Conservation (phyloP, 2,888 invertebrate species). For the Lycia hirtaria region DNA sequence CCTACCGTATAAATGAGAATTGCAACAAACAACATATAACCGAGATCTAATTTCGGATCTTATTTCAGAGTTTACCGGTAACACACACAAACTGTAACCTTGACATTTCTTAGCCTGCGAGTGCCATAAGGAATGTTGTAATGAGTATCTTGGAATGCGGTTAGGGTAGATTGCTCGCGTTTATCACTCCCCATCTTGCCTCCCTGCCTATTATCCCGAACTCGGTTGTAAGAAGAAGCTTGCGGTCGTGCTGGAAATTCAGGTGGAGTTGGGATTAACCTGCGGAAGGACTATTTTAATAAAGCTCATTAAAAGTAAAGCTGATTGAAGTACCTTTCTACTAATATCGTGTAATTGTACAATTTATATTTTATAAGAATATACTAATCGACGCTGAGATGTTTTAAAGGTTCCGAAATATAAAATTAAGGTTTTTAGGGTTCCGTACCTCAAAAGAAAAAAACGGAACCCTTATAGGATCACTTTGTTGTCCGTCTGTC, state of each 20-base stretch:
- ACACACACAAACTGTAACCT: conserved; percentile 3
- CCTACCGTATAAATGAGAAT: too few relatives aligned
- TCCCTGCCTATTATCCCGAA: conserved; percentile 3
- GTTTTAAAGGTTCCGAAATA: too few relatives aligned
- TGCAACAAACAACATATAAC: background rate
- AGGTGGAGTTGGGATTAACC: conserved; percentile 17
- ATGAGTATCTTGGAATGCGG: conserved; percentile 46
- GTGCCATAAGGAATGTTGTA: conserved; percentile 44
- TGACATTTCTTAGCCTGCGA: conserved; percentile 28
- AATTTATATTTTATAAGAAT: too few relatives aligned
- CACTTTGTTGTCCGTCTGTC: too few relatives aligned
- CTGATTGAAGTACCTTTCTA: background rate
- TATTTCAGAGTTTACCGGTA: background rate
- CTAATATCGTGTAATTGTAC: background rate
- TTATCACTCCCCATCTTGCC: conserved; percentile 39
- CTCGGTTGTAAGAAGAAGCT: conserved; percentile 10
- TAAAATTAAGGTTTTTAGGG: too few relatives aligned
- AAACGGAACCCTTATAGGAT: too few relatives aligned
- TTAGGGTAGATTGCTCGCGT: conserved; percentile 38
- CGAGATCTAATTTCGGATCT: background rate
- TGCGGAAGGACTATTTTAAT: conserved; percentile 1
- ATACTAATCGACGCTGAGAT: too few relatives aligned
- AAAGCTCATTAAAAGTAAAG: background rate
- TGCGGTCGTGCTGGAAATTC: conserved; percentile 17
- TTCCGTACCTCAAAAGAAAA: too few relatives aligned